Conservation (phyloP, 2,797 vertebrate species). For the Trachops cirrhosus region DNA sequence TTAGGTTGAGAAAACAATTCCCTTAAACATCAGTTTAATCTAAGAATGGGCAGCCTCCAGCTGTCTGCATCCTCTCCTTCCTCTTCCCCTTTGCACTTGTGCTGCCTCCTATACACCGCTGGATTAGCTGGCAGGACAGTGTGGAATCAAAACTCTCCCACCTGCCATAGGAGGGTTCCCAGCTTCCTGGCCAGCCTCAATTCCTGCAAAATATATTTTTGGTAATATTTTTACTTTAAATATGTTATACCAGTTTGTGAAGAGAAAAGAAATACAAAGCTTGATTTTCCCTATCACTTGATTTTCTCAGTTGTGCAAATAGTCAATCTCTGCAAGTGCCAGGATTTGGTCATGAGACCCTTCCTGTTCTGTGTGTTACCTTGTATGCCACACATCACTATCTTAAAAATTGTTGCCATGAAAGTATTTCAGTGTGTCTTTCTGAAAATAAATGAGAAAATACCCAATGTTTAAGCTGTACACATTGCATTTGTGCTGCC, state of each 20-base stretch:
- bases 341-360: not conserved
- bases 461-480: not conserved
- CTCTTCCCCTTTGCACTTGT: not conserved
- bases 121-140: not conserved
- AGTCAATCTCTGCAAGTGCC: not conserved
- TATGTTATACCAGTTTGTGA: not conserved
- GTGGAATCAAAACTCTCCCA: not conserved
- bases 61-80: too few relatives aligned
- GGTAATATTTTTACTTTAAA: not conserved
- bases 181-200: not conserved
- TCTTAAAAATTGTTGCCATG: not conserved
- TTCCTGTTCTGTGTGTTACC: not conserved
- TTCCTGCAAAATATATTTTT: not conserved
- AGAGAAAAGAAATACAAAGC: not conserved
- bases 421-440: not conserved
- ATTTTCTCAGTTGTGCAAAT: not conserved
- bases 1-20: not conserved
- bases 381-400: not conserved
- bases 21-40: not conserved
- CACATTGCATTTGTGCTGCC: not conserved
- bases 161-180: not conserved
- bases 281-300: not conserved
- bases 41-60: not conserved
- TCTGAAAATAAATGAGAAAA: constrained; percentile 29
- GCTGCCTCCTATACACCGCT: accelerated